Base-by-base conservation (phyloP, 2,113 vertebrate species). In the Myotis davidii region DNA sequence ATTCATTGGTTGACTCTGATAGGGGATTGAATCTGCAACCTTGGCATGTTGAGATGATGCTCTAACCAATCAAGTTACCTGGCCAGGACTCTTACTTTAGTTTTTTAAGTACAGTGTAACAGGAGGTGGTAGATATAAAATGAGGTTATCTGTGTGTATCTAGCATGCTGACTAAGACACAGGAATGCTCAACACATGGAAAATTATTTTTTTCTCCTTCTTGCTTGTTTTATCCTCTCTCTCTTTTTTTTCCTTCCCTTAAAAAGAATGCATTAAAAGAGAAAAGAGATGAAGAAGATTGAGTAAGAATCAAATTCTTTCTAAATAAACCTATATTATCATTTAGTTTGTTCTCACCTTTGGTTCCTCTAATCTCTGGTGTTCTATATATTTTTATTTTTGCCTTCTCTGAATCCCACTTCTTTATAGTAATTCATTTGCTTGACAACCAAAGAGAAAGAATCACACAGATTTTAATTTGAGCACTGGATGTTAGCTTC, bases 401-500 rank as follows among this genome's bases (percentile, higher is more conserved):
- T 67, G 48, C n/a, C 13, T 91, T 45, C 32, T 92, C 82, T 83
- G 69, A 4, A 77, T 16, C 9, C 23, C 18, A 32, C 25, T 59
- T 69, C 61, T 69, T 64, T 34, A 34, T n/a, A 73, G 59, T 52
- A 61, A 39, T 20, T 74, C 18, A 61, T 39, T 79, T 85, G 39
- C 50, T 83, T 23, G 20, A 37, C 9, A 48, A 34, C 77, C 56
- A 34, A 20, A 61, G 59, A 90, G 61, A 42, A 59, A 69, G 13
- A 91, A 56, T 77, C 88, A 56, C 61, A 86, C 54, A 67, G 52
- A 72, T 82, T 82, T 67, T 90, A 69, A 78, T 61, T 34, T 82
- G 67, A 90, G 39, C 61, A 42, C 27, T 72, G 64, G 16, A 11
- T 74, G 50, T 73, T 72, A 27, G 21, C 25, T 88, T 52, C n/a